Conservation (phyloP, 2,888 invertebrate genomes). For the Saturnia japonica region DNA sequence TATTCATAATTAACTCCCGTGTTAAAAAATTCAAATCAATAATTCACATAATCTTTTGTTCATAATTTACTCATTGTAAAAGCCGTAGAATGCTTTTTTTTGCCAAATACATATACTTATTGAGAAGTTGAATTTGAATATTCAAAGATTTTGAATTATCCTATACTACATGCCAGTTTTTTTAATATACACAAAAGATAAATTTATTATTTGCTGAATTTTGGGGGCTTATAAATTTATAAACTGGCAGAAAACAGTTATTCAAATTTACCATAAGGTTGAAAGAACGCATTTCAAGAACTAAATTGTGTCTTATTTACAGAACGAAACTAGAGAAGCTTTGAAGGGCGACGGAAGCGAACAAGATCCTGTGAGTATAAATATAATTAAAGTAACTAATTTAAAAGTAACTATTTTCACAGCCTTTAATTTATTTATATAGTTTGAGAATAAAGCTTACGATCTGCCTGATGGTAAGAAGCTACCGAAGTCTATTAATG, state of each 20-base stretch:
- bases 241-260: neutral
- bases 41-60: neutral
- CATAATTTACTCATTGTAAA: too few relatives aligned
- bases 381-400: neutral
- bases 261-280: neutral
- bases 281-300: neutral
- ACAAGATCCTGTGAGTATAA: constrained; percentile 85
- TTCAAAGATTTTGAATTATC: too few relatives aligned
- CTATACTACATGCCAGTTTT: too few relatives aligned
- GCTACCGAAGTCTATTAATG: too few relatives aligned
- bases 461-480: too few relatives aligned
- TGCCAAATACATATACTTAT: too few relatives aligned
- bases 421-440: too few relatives aligned
- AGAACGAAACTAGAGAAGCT: constrained; percentile 87
- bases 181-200: too few relatives aligned
- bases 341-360: constrained; percentile 88
- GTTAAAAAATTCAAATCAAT: neutral
- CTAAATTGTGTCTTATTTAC: constrained; percentile 31
- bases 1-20: neutral
- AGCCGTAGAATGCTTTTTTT: too few relatives aligned
- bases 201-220: neutral
- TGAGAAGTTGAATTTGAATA: too few relatives aligned
- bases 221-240: neutral
- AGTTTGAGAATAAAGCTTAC: too few relatives aligned
- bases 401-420: too few relatives aligned